phyloP scores from a whole-genome alignment of 2,113 vertebrate genomes.

The Cichladusa arquata region DNA sequence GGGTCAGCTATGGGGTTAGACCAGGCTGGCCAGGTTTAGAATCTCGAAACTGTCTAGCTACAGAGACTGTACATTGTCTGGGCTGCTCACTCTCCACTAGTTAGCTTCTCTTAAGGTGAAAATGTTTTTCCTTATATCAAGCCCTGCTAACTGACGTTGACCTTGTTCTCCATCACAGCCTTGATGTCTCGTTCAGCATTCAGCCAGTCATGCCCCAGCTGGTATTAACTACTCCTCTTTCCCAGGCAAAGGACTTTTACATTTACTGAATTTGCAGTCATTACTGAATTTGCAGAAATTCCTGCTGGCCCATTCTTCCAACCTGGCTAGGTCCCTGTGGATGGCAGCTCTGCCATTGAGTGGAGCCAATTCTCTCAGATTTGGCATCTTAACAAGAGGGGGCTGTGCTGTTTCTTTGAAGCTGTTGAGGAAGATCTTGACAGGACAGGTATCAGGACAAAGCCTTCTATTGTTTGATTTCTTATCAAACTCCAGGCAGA shows the following conservation, averaged over 20 bases:
- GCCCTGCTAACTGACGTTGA: not conserved
- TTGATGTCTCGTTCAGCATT: not conserved
- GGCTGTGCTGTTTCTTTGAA: not conserved
- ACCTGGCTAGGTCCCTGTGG: not conserved
- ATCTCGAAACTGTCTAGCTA: not conserved
- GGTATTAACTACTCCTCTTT: not conserved
- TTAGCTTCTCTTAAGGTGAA: not conserved
- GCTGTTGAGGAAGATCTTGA: not conserved
- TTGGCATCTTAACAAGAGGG: not conserved
- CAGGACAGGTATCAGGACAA: not conserved
- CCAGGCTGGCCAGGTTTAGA: not conserved
- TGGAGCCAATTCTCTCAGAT: accelerated
- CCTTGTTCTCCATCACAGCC: not conserved
- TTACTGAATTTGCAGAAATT: not conserved
- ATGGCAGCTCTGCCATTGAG: not conserved
- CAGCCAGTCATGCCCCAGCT: not conserved
- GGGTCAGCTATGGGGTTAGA: not conserved
- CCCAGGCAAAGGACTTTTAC: not conserved
- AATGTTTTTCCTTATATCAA: not conserved
- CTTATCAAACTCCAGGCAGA: not conserved
- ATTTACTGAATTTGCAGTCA: not conserved
- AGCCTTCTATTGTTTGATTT: not conserved
- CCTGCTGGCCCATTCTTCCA: not conserved
- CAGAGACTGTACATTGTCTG: not conserved
- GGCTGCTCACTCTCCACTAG: not conserved